Evolutionary conservation across 2,113 vertebrate species (phyloP), one percentile per base, ranked within the genome.

Genomic region (Neomonachus schauinslandi): DNA sequence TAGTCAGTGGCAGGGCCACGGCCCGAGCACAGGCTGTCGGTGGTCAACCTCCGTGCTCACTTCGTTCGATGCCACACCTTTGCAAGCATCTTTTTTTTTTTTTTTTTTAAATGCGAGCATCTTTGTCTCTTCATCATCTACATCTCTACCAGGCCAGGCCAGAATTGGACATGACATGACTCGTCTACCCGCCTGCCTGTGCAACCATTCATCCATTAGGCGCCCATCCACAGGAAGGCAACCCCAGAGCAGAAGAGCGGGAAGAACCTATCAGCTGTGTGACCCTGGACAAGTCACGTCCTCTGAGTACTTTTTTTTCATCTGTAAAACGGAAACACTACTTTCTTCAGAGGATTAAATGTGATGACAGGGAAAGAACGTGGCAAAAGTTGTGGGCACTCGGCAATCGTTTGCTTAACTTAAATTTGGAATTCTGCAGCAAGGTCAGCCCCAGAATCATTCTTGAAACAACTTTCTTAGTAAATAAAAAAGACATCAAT

Each of bases 401-500:
- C 61, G 10, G 46, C 14, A 81, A 81, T 53, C 12, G 9, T 4
- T 28, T 10, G 3, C 80, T 86, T 65, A 65, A 88, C 36, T 72
- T 89, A 15, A 81, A 85, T 77, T 63, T 22, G 59, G 16, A 95
- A 95, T 91, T 76, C 72, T 87, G 80, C 1, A 5, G 42, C n/a
- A 93, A 97, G 33, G 39, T 82, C 77, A 65, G 36, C 80, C 72
- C 71, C 15, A 79, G 24, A 74, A 51, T 83, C 59, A 39, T 72
- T 90, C 74, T 71, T 83, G 53, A 91, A 91, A 82, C 19, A 93
- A 53, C n/a, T 39, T 90, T 51, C 22, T 51, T 4, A 81, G 72
- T 77, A 96, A 97, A 93, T 65, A 46, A 87, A 59, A 94, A 94
- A 72, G 33, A 65, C 2, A 59, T 19, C 19, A 51, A 33, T 59